These are phyloP conservation scores for Ypsolopha scabrella DNA, from an alignment of 2,888 invertebrate species.

Conservation along the genomic window DNA sequence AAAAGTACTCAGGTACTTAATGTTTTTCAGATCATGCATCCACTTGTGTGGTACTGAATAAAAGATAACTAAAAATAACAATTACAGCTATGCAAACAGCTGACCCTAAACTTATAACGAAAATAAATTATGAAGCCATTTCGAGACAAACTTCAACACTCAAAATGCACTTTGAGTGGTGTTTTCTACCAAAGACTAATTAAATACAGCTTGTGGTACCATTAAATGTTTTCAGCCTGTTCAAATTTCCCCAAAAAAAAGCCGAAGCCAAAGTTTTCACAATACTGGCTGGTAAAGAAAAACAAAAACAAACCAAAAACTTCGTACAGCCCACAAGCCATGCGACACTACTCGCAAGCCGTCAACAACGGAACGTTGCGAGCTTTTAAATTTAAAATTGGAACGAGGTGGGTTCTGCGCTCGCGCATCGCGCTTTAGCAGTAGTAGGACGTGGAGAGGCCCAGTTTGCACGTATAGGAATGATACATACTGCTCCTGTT, in stretches of 20 bases:
- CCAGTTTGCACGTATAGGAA: slow-evolving; percentile 83
- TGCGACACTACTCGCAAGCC: slow-evolving; percentile 12
- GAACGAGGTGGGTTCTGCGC: slow-evolving; percentile 48
- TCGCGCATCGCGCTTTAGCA: slow-evolving; percentile 69
- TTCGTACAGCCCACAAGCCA: slow-evolving; percentile 30
- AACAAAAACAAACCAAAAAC: neutral
- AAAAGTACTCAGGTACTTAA: too few species aligned
- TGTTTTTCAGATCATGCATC: too few species aligned
- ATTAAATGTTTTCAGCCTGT: slow-evolving; percentile 3
- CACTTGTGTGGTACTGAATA: too few species aligned
- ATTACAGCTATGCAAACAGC: slow-evolving; percentile 19
- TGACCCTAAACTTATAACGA: slow-evolving; percentile 19
- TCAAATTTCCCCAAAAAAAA: too few species aligned
- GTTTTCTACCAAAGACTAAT: slow-evolving; percentile 4
- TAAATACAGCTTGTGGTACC: slow-evolving; percentile 2
- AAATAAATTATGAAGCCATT: slow-evolving; percentile 1
- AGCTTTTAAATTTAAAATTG: slow-evolving; percentile 40
- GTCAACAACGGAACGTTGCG: slow-evolving; percentile 26
- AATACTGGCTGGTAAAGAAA: neutral
- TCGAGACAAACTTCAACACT: neutral
- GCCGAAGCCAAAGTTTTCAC: neutral
- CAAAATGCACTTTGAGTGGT: neutral
- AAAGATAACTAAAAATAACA: slow-evolving; percentile 7
- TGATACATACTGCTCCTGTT: slow-evolving; percentile 83
- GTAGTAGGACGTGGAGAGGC: slow-evolving; percentile 82